A percentile compares a stretch with the other conserved stretches of the same genome.
These are phyloP conservation scores for Heptranchias perlo DNA, from an alignment of 2,113 vertebrate species.

Conservation along the genomic window DNA sequence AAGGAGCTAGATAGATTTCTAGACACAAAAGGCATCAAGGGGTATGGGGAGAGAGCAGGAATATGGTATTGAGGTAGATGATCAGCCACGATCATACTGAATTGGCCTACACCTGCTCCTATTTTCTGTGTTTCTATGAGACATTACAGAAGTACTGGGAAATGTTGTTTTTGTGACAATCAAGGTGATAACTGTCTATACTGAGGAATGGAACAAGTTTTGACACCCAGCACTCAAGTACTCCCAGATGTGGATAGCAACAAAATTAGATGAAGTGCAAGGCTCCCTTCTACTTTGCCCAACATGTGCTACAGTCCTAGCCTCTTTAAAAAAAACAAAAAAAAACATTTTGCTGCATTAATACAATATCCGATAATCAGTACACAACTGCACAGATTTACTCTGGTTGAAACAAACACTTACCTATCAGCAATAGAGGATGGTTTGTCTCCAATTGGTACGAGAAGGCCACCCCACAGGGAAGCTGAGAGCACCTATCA, in stretches of 20 bases:
- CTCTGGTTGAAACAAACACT: slow-evolving; percentile 38
- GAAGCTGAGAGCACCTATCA: slow-evolving; percentile 79
- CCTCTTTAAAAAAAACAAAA: too few relatives aligned
- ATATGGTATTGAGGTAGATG: too few relatives aligned
- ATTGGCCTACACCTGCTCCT: too few relatives aligned
- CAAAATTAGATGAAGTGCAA: neutral
- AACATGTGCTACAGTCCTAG: too few relatives aligned
- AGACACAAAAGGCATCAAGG: too few relatives aligned
- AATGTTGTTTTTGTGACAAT: neutral
- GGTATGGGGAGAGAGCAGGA: too few relatives aligned
- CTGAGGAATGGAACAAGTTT: neutral
- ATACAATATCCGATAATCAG: neutral
- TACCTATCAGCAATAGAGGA: slow-evolving; percentile 89
- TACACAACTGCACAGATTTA: neutral
- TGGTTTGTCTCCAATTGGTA: slow-evolving; percentile 71
- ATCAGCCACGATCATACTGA: too few relatives aligned
- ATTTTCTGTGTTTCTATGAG: too few relatives aligned
- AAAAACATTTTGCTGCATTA: neutral
- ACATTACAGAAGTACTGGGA: neutral
- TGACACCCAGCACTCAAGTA: neutral
- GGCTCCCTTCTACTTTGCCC: neutral
- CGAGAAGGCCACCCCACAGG: slow-evolving; percentile 83
- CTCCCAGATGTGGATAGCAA: neutral
- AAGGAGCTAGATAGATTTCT: too few relatives aligned
- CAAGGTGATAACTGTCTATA: neutral